Evolutionary conservation across 2,113 vertebrate genomes (phyloP).

Genomic region (human): DNA sequence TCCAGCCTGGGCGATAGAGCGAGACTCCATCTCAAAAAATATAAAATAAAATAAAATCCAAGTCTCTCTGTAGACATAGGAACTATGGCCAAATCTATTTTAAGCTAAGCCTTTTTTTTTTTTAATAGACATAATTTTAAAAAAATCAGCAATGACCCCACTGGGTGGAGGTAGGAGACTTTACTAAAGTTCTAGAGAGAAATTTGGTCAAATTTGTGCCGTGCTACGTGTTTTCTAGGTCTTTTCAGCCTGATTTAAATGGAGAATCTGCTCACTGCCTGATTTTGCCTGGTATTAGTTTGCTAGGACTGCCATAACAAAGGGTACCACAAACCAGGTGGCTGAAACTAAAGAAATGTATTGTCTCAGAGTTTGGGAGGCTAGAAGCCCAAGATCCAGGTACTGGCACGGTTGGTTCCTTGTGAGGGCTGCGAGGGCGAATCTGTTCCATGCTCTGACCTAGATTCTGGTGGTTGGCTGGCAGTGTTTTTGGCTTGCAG

Average conservation of each 20-base stretch:
- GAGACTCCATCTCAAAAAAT: too few relatives aligned
- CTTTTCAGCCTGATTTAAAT: conserved; percentile 23
- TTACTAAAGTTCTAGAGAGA: background rate
- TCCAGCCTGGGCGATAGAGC: too few relatives aligned
- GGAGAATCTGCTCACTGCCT: background rate
- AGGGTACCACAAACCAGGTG: background rate
- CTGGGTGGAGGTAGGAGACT: background rate
- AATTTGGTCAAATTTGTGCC: background rate
- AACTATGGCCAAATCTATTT: background rate
- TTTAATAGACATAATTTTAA: background rate
- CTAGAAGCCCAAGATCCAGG: background rate
- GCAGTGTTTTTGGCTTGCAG: background rate
- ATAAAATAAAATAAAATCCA: background rate
- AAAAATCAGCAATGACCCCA: background rate
- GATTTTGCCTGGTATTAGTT: background rate
- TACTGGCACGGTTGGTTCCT: background rate
- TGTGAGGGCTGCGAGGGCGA: accelerated
- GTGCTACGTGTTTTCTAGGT: background rate
- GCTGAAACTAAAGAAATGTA: background rate
- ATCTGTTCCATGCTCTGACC: background rate
- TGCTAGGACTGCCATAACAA: background rate
- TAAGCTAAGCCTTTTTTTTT: background rate
- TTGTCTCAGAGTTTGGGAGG: background rate
- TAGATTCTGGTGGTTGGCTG: background rate
- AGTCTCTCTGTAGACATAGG: background rate